Base-by-base conservation (phyloP, 2,113 vertebrate species). In the Mirounga angustirostris region DNA sequence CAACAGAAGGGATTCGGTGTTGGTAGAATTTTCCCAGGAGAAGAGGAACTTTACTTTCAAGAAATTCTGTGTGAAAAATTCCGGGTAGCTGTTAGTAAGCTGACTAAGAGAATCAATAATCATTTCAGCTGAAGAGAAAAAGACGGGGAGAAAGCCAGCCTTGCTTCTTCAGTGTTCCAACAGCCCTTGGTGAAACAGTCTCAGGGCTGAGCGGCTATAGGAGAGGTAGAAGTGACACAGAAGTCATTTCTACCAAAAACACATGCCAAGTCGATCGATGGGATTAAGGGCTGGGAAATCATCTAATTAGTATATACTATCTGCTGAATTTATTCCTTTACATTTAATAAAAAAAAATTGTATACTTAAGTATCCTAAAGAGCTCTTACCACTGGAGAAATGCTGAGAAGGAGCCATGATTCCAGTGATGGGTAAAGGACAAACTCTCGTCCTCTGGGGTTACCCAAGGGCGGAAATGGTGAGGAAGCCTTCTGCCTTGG, bases 11-110 rank as follows among this genome's bases (percentile, higher is more conserved):
- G 43, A 94, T 88, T 90, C 84, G 19, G n/a, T 88, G 59, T 92
- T 85, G 58, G 56, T 40, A 95, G 54, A 67, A 76, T 92, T 93
- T 85, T 96, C 58, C 81, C 63, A 28, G 54, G 83, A 95, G 96
- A 84, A 22, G n/a, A 92, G 43, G 54, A 93, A 81, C 8, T 83
- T 87, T 63, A 86, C 43, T 95, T 95, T 94, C 91, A 96, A 95
- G 76, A 97, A 93, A 71, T 58, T 58, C 40, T 78, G 59, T 81
- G 63, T 80, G 22, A 5, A 74, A 91, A 95, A 91, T 96, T 89
- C 36, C 43, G 92, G 84, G 80, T 76, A 94, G 46, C 82, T 94
- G 16, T 90, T 84, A 71, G 84, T 78, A 83, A 91, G 59, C 56
- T 92, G 78, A 94, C 50, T 69, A 54, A 89, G 58, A 91, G 71